These are phyloP conservation scores for Drosophila carrolli DNA, from an alignment of 1,140 invertebrate species.

Conservation along the genomic window DNA sequence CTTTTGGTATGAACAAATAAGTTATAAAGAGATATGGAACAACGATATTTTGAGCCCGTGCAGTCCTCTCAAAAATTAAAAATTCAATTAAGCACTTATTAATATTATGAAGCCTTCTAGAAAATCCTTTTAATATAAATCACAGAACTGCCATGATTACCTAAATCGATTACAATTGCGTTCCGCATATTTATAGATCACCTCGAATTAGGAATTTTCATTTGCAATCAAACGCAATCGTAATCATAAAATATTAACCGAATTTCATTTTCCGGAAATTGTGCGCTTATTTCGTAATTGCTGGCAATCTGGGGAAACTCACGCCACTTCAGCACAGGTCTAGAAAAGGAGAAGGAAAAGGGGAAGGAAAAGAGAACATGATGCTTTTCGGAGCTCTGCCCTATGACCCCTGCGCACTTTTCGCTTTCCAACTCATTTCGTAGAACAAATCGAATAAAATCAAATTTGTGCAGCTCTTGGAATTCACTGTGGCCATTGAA, in stretches of 20 bases:
- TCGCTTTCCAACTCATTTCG: slow-evolving; percentile 37
- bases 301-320: slow-evolving; percentile 13
- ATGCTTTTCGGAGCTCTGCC: background rate
- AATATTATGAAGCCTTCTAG: background rate
- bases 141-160: background rate
- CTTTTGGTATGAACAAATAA: too few species aligned
- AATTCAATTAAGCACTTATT: background rate
- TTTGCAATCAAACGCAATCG: slow-evolving; percentile 6
- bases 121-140: background rate
- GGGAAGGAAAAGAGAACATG: background rate
- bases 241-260: slow-evolving; percentile 11
- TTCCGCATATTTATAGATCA: slow-evolving; percentile 22
- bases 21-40: too few species aligned
- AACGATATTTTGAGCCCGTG: too few species aligned
- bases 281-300: slow-evolving; percentile 9
- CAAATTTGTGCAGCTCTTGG: slow-evolving; percentile 40
- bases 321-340: background rate
- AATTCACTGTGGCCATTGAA: slow-evolving; percentile 41
- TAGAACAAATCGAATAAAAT: slow-evolving; percentile 47
- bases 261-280: slow-evolving; percentile 26
- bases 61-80: background rate
- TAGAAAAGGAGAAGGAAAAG: background rate
- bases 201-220: slow-evolving; percentile 16
- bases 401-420: background rate
- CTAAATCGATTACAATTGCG: slow-evolving; percentile 13